Percentiles rank a stretch among this genome's conserved stretches.
These are phyloP conservation scores for Sinohyriopsis cumingii DNA, from an alignment of 2,888 invertebrate species.

Conservation along the genomic window DNA sequence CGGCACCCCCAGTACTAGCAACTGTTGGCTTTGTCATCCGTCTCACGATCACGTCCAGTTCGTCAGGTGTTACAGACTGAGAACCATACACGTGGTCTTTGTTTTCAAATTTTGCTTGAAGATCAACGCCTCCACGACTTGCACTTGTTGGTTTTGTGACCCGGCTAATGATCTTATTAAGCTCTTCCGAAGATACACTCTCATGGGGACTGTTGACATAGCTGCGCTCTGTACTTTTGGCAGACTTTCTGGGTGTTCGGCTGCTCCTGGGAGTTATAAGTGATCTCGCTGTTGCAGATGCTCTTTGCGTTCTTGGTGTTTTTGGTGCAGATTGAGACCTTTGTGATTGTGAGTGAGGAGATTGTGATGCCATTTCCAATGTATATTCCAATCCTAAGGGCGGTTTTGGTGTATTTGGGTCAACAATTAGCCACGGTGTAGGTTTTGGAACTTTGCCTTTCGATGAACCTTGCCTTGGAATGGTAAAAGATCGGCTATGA, in stretches of 20 bases:
- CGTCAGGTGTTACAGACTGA: conserved; percentile 33
- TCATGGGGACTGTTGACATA: conserved; percentile 28
- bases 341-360: too few relatives aligned
- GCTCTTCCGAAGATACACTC: conserved; percentile 32
- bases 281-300: too few relatives aligned
- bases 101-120: conserved; percentile 50
- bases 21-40: conserved; percentile 56
- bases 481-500: too few relatives aligned
- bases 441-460: conserved; percentile 23
- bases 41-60: conserved; percentile 46
- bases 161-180: conserved; percentile 44
- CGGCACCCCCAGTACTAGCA: conserved; percentile 58
- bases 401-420: conserved; percentile 9
- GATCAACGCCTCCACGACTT: conserved; percentile 48
- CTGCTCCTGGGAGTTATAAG: too few relatives aligned
- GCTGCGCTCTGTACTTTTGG: conserved; percentile 18
- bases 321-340: too few relatives aligned
- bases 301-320: too few relatives aligned
- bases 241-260: conserved; percentile 9
- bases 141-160: conserved; percentile 47
- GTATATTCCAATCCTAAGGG: too few relatives aligned
- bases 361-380: too few relatives aligned
- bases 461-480: too few relatives aligned
- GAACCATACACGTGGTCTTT: conserved; percentile 51
- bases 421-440: conserved; percentile 44